Evolutionary conservation across 2,888 invertebrate species (phyloP).

Genomic region (Hypomecis atomaria): DNA sequence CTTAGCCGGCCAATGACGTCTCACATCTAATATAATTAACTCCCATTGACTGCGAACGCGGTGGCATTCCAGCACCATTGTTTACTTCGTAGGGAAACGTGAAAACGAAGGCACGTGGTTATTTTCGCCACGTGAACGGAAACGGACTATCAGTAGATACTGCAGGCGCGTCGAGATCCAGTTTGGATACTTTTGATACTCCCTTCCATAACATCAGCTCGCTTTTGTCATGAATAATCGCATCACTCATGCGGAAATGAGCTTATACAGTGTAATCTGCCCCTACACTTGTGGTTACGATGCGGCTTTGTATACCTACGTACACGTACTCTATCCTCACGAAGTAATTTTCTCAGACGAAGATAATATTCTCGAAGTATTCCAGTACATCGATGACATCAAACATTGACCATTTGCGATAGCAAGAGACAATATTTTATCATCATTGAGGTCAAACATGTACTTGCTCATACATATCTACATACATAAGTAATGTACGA

Average conservation of each 20-base stretch:
- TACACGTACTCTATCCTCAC: slow-evolving; percentile 46
- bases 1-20: slow-evolving; percentile 58
- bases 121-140: slow-evolving; percentile 46
- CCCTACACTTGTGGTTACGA: slow-evolving; percentile 51
- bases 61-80: slow-evolving; percentile 56
- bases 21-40: slow-evolving; percentile 68
- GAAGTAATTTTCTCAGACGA: slow-evolving; percentile 14
- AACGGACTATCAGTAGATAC: slow-evolving; percentile 40
- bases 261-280: slow-evolving; percentile 33
- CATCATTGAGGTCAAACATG: slow-evolving; percentile 55
- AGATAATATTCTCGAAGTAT: slow-evolving; percentile 24
- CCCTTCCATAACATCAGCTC: slow-evolving; percentile 13
- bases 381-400: slow-evolving; percentile 11
- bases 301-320: slow-evolving; percentile 41
- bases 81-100: slow-evolving; percentile 59
- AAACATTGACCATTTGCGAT: slow-evolving; percentile 32
- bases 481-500: slow-evolving; percentile 35
- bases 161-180: slow-evolving; percentile 17
- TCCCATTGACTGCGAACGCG: slow-evolving; percentile 66
- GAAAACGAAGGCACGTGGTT: slow-evolving; percentile 54
- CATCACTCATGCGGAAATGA: slow-evolving; percentile 67
- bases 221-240: slow-evolving; percentile 54
- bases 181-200: slow-evolving; percentile 27
- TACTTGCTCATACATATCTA: slow-evolving; percentile 8
- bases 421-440: slow-evolving; percentile 37